phyloP scores from a whole-genome alignment of 2,113 vertebrate species.

The Empidonax traillii region DNA sequence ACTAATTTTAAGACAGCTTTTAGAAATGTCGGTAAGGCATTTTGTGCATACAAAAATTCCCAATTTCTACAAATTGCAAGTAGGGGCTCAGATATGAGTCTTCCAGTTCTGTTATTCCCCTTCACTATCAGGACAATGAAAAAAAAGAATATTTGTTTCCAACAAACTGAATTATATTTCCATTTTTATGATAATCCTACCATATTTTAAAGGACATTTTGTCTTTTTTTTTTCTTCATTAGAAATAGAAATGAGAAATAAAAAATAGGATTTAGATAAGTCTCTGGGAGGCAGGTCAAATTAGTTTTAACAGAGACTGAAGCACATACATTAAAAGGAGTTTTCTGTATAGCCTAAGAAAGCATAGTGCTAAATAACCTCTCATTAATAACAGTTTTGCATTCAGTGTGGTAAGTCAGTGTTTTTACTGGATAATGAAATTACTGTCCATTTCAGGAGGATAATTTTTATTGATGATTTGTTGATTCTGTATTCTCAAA shows the following conservation, averaged over 20 bases:
- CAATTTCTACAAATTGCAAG: not conserved
- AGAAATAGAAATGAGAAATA: not conserved
- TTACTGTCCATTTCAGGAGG: conserved; percentile 28
- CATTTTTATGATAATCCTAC: not conserved
- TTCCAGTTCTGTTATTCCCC: not conserved
- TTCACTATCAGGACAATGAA: not conserved
- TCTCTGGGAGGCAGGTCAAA: not conserved
- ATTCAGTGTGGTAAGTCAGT: not conserved
- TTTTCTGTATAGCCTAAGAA: not conserved
- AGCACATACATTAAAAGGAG: not conserved
- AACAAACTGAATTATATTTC: not conserved
- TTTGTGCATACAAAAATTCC: rapidly evolving
- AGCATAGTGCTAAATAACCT: not conserved
- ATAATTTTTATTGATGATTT: not conserved
- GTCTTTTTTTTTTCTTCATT: not conserved
- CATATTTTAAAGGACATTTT: not conserved
- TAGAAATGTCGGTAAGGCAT: not conserved
- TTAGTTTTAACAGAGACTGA: not conserved
- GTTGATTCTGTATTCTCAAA: conserved; percentile 33
- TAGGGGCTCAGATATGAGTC: not conserved
- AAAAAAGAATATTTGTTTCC: not conserved
- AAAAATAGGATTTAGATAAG: not conserved
- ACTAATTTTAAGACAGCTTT: not conserved
- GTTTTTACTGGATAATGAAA: conserved; percentile 52
- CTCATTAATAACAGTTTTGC: not conserved